These are phyloP conservation scores for Notolabrus celidotus DNA, from an alignment of 2,797 vertebrate genomes.

Conservation along the genomic window DNA sequence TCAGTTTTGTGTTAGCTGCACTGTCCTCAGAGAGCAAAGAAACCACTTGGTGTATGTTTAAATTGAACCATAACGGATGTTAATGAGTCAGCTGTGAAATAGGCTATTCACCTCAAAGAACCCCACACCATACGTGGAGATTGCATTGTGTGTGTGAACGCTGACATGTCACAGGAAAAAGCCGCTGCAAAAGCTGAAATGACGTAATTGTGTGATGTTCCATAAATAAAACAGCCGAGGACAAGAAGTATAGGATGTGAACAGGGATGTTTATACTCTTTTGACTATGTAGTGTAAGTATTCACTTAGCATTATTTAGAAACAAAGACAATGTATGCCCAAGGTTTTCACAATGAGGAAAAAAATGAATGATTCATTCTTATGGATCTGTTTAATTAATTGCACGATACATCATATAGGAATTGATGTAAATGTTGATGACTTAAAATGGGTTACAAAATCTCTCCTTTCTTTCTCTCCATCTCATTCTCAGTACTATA, in stretches of 20 bases:
- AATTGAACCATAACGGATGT: background rate
- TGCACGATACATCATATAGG: background rate
- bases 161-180: conserved; percentile 49
- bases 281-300: background rate
- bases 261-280: background rate
- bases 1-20: background rate
- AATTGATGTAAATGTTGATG: background rate
- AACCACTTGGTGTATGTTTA: background rate
- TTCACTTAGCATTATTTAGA: too few relatives aligned
- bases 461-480: conserved; percentile 7
- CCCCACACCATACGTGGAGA: conserved; percentile 8
- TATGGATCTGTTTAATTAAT: background rate
- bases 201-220: conserved; percentile 15
- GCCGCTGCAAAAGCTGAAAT: conserved; percentile 19
- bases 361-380: background rate
- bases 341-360: background rate
- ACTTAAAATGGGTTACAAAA: background rate
- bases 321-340: background rate
- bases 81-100: background rate
- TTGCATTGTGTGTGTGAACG: conserved; percentile 9
- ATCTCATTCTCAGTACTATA: conserved; percentile 69
- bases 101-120: background rate
- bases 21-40: background rate
- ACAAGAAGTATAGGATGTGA: background rate
- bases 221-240: background rate